Evolutionary conservation across 2,113 vertebrate genomes (phyloP), one percentile per base, ranked within the genome.

Genomic region (Nerophis lumbriciformis): DNA sequence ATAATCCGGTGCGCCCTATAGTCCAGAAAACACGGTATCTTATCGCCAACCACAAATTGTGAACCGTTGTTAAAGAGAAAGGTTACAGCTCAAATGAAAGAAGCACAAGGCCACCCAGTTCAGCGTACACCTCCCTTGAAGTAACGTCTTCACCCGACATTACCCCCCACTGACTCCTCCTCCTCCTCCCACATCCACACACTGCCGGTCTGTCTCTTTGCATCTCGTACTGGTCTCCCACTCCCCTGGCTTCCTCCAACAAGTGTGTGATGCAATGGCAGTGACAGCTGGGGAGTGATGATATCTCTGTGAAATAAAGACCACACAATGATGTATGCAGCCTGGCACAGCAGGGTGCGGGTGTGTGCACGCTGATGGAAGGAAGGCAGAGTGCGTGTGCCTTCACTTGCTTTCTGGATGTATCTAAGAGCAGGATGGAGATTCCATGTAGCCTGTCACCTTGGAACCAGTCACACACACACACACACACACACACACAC

Each of bases 401-500:
- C 61, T 52, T 71, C 51, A 47, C 73, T 65, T 73, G 71, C 70
- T 69, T 76, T 77, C 72, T 83, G 76, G 82, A 76, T 44, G 68
- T 58, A 51, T 6, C 16, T 5, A 13, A 59, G 57, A 70, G 72
- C 57, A 71, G 68, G 63, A 87, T 87, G 80, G 83, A 86, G 66
- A 87, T 81, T 73, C 71, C 79, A 62, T 86, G 85, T 87, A 77
- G 37, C 50, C 70, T 83, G 79, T 85, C 84, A 83, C 62, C 54
- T 53, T 37, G 44, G 59, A 63, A 77, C 56, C 55, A 19, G 21
- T 21, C 65, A 35, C 63, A 66, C 16, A 45, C 7, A 1, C 12
- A 4, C 3, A 10, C 28, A 15, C 52, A 70, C 53, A 53, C 53
- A 72, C 36, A 71, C 13, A 59, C 66, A 58, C 53, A 8, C 42